Base-by-base conservation (phyloP, 92 coral and sea anemone genomes). In the Hydrozoanthus gracilis region DNA sequence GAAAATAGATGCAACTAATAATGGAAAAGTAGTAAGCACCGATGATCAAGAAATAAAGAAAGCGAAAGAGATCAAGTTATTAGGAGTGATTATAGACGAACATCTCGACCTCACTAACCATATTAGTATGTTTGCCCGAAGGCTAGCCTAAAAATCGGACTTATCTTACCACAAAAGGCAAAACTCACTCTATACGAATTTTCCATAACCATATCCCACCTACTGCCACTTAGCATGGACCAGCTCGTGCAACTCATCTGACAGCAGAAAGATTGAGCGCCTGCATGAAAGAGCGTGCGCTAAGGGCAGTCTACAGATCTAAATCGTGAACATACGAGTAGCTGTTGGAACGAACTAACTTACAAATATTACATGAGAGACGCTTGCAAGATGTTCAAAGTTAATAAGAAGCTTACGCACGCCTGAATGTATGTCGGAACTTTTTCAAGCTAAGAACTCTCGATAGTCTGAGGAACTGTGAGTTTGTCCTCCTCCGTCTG, bases 321-420 rank as follows among this genome's bases (percentile, higher is more conserved):
- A 64, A 64, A 64, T 64, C 35, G 70, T 20, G n/a, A 64, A 64
- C 70, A 64, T 64, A 64, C 35, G 70, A 64, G 70, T 39, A 15
- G 70, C 35, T 64, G 70, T 64, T 64, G 70, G 70, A 64, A 64
- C 70, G 70, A 64, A 39, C 70, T 14, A 64, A 64, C 35, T 64
- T 64, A 64, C 35, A 20, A 3, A 64, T 39, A 64, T 64, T 64
- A 64, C 70, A 64, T 64, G 18, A 64, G 35, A 64, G 70, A 39
- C 66, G 66, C 66, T 17, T 60, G 66, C 66, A 60, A 60, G 66
- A 60, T 64, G 70, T 64, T 64, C 70, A 64, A 64, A 64, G 70
- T 64, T 64, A 64, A 64, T 39, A 27, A 27, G 39, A 27, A 27
- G 39, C 2, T 54, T 54, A 54, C 60, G 8, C 60, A n/a, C n/a